A percentile compares a stretch with the other conserved stretches of the same genome.
Conservation (phyloP, 2,113 vertebrate species). For the Alexandromys fortis region DNA sequence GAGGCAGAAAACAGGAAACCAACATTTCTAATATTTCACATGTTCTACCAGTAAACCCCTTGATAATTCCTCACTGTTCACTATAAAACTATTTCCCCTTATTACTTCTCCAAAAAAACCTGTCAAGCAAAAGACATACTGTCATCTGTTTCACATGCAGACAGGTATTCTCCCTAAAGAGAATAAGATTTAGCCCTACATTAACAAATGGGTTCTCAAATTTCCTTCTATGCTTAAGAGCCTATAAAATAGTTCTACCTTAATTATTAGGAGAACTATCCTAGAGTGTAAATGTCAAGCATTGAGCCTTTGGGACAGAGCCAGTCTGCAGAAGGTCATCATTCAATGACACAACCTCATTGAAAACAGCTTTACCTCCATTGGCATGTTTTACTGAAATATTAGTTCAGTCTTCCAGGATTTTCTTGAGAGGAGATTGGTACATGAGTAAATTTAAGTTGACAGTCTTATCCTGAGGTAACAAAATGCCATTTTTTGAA, state of each 20-base stretch:
- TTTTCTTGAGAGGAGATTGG: slow-evolving; percentile 64
- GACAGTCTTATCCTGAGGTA: slow-evolving; percentile 69
- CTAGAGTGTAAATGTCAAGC: slow-evolving; percentile 69
- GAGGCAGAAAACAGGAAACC: background rate
- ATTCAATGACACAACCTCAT: slow-evolving; percentile 62
- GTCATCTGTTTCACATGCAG: slow-evolving; percentile 44
- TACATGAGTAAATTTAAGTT: slow-evolving; percentile 66
- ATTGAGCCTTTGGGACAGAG: slow-evolving; percentile 44
- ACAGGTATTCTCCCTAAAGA: slow-evolving; percentile 14
- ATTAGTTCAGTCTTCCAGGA: slow-evolving; percentile 55
- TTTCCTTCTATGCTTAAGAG: slow-evolving; percentile 15
- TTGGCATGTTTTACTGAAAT: slow-evolving; percentile 55
- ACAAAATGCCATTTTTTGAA: slow-evolving; percentile 65
- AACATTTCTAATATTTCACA: slow-evolving; percentile 38
- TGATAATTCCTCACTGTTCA: slow-evolving; percentile 27
- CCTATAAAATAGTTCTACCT: slow-evolving; percentile 38
- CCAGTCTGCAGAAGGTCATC: slow-evolving; percentile 63
- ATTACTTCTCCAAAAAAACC: slow-evolving; percentile 21
- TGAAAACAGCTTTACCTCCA: slow-evolving; percentile 67
- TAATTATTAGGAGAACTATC: slow-evolving; percentile 63
- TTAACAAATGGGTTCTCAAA: slow-evolving; percentile 48
- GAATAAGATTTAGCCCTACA: slow-evolving; percentile 41
- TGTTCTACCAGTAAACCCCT: slow-evolving; percentile 2
- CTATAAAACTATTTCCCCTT: slow-evolving; percentile 22
- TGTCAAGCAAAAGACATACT: slow-evolving; percentile 32